A percentile compares a stretch with the other conserved stretches of the same genome.
Conservation (phyloP, 2,113 vertebrate species). For the Axis porcinus region DNA sequence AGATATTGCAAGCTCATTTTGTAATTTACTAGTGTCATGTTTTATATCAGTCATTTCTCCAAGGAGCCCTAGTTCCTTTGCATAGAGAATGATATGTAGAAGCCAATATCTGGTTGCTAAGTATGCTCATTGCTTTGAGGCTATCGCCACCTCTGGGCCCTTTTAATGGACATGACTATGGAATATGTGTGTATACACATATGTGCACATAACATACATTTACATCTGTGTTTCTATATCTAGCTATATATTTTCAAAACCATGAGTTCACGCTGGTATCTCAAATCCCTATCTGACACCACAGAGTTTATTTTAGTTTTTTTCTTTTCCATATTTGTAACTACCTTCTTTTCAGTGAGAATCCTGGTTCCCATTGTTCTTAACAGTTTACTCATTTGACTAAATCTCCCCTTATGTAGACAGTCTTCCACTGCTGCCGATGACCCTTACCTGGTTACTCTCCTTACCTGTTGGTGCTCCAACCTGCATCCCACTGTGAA, state of each 20-base stretch:
- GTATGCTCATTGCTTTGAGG: background rate
- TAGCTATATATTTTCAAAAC: background rate
- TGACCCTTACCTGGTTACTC: background rate
- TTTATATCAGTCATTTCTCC: background rate
- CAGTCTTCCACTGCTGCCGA: background rate
- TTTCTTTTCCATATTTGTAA: background rate
- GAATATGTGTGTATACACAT: background rate
- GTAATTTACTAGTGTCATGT: background rate
- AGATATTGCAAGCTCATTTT: background rate
- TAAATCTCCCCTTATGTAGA: background rate
- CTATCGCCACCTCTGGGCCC: background rate
- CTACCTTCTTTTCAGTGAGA: background rate
- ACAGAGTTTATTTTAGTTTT: background rate
- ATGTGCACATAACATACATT: background rate
- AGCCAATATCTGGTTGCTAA: background rate
- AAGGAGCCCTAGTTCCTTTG: background rate
- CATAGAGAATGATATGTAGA: constrained; percentile 7
- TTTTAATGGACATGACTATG: background rate
- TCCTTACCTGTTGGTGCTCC: background rate
- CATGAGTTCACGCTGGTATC: background rate
- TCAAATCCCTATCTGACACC: background rate
- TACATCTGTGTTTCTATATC: background rate
- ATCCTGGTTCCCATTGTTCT: background rate
- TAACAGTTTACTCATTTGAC: background rate
- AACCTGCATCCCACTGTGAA: no score